These are phyloP conservation scores for Myotis vivesi DNA, from an alignment of 2,797 vertebrate species.

Conservation along the genomic window DNA sequence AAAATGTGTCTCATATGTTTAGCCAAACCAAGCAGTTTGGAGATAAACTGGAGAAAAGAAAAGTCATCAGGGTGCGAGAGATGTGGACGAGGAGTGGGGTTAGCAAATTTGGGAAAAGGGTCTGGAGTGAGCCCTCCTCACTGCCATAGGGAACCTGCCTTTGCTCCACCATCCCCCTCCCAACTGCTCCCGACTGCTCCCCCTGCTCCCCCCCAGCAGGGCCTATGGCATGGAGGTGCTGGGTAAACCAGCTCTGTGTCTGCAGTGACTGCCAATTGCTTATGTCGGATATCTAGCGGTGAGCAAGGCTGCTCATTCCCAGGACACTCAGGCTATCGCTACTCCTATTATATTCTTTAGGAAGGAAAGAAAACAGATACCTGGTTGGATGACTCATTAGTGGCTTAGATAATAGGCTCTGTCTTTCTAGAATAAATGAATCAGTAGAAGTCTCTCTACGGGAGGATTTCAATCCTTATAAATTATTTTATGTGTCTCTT, in stretches of 20 bases:
- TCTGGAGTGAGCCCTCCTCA: not conserved
- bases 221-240: not conserved
- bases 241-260: not conserved
- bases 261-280: not conserved
- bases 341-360: not conserved
- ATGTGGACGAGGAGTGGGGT: no score
- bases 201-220: accelerated
- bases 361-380: not conserved
- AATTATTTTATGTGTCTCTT: not conserved
- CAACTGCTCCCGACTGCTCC: no score
- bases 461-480: not conserved
- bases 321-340: not conserved
- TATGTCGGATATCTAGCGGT: accelerated
- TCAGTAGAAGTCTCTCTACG: not conserved
- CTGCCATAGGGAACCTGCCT: not conserved
- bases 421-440: not conserved
- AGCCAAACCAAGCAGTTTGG: not conserved
- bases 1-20: not conserved
- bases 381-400: not conserved
- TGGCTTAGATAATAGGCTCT: not conserved
- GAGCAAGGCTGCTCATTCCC: not conserved
- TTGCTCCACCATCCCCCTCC: not conserved
- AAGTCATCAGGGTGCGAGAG: not conserved
- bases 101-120: not conserved
- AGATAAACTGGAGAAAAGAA: not conserved